These are phyloP conservation scores for Ennomos erosarius DNA, from an alignment of 2,888 invertebrate genomes.

Conservation along the genomic window DNA sequence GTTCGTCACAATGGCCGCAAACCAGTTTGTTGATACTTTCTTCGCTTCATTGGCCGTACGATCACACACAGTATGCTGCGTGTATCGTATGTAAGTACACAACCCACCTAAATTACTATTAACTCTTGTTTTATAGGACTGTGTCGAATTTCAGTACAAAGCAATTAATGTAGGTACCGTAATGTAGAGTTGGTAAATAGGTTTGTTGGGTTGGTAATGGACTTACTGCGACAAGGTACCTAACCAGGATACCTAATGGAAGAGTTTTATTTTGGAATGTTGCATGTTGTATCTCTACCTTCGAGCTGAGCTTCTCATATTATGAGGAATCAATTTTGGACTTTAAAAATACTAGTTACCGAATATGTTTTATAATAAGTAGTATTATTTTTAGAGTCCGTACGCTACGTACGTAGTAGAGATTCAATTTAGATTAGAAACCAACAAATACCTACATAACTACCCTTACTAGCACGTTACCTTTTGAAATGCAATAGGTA, in stretches of 20 bases:
- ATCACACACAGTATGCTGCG: slow-evolving; percentile 17
- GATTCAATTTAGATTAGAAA: slow-evolving; percentile 18
- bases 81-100: slow-evolving; percentile 13
- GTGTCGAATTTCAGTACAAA: no score
- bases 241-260: slow-evolving; percentile 2
- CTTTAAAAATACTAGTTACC: slow-evolving; percentile 1
- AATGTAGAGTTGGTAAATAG: no score
- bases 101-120: no score
- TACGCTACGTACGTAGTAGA: not conserved
- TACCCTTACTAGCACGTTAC: no score
- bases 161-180: no score
- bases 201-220: no score
- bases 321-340: not conserved
- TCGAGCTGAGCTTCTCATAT: slow-evolving; percentile 6
- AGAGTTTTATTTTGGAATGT: slow-evolving; percentile 3
- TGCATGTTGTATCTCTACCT: slow-evolving; percentile 3
- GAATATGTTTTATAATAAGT: slow-evolving; percentile 1
- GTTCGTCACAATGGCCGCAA: slow-evolving; percentile 51
- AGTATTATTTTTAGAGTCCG: not conserved
- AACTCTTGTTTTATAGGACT: no score
- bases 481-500: no score
- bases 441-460: slow-evolving; percentile 2
- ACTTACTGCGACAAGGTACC: slow-evolving; percentile 4
- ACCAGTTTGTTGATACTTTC: slow-evolving; percentile 65
- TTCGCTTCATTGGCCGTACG: slow-evolving; percentile 40